Base-by-base conservation (phyloP, 1,140 invertebrate genomes). In the Apis laboriosa region DNA sequence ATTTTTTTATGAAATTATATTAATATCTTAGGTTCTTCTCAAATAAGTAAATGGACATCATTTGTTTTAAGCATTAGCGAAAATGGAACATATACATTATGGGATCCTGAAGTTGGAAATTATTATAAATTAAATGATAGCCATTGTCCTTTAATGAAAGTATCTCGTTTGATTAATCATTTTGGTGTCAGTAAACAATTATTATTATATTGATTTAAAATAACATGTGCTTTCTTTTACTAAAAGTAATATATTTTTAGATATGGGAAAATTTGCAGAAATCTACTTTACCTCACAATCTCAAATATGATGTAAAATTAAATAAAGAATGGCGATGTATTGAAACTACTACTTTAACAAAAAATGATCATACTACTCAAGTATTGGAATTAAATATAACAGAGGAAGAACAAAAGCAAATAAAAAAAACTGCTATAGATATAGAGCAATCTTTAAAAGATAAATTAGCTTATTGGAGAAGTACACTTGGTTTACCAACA, bases 191-290 rank as follows among this genome's bases (percentile, higher is more conserved):
- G 90, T 91, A 88, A 68, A 63, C 24, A n/a, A 34, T 64, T 28
- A 17, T 34, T 43, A 51, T 7, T 3, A 21, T 21, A 28, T 17
- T 7, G 15, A 49, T 71, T 24, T 68, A n/a, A 68, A 60, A 43
- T 55, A 43, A 43, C 34, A 24, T 24, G 5, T 34, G 11, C 15
- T 7, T 17, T 1, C 34, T 74, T 55, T 68, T 58, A 61, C 28
- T 66, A 28, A 51, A 60, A 55, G 51, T 28, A 61, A 77, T 53
- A 19, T 78, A 12, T 56, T 84, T 84, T 49, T 49, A 94, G 93
- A 90, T 94, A 49, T 94, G 93, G 93, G 92, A 92, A 60, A 94
- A 94, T 70, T 89, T 91, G 34, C 93, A 93, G 81, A 93, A 90
- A 77, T 89, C 90, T 0, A 77, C 89, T 34, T 70, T 91, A 17